Conservation (phyloP, 2,888 invertebrate genomes). For the Dermolepida albohirtum region DNA sequence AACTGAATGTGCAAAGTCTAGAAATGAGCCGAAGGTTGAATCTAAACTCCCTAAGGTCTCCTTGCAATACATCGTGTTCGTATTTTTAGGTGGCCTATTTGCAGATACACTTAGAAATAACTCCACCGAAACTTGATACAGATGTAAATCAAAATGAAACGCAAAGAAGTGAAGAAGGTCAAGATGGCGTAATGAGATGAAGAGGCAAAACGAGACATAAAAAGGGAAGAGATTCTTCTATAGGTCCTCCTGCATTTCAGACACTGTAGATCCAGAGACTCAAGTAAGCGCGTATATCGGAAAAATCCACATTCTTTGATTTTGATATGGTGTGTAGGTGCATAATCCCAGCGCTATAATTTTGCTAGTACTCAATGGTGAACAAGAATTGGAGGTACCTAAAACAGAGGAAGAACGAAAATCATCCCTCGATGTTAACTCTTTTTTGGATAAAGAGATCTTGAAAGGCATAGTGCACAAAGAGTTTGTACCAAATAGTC, state of each 20-base stretch:
- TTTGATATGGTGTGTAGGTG: conserved; percentile 44
- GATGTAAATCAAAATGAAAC: conserved; percentile 58
- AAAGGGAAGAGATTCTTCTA: conserved; percentile 59
- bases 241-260: conserved; percentile 60
- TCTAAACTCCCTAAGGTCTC: conserved; percentile 14
- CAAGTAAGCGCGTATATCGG: conserved; percentile 68
- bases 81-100: not conserved
- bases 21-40: conserved; percentile 8
- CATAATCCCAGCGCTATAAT: conserved; percentile 76
- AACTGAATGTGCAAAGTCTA: conserved; percentile 3
- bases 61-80: not conserved
- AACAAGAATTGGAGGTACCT: conserved; percentile 52
- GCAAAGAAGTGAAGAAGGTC: conserved; percentile 64
- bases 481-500: too few relatives aligned
- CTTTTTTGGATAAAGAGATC: conserved; percentile 72
- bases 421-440: conserved; percentile 56
- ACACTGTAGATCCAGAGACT: conserved; percentile 75
- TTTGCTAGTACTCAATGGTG: conserved; percentile 69
- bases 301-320: conserved; percentile 13
- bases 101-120: conserved; percentile 33
- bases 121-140: conserved; percentile 25
- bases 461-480: too few relatives aligned
- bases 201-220: conserved; percentile 68
- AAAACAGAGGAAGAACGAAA: conserved; percentile 37
- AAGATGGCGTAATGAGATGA: conserved; percentile 68